Base-by-base conservation (phyloP, 2,888 invertebrate species). In the Meta bourneti region DNA sequence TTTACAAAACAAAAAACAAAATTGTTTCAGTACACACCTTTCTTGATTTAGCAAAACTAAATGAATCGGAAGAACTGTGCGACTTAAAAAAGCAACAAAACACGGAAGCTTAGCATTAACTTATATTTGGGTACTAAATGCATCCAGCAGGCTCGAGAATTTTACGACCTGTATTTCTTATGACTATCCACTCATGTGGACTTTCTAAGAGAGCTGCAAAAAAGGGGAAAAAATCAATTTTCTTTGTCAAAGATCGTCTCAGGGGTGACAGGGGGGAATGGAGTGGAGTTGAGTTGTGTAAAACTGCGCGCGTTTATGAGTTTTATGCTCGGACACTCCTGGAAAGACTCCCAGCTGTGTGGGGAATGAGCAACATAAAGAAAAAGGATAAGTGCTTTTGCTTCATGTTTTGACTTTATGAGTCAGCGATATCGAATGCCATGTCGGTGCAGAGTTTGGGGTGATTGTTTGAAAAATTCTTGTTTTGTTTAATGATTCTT, bases 261-360 rank as follows among this genome's bases (percentile, higher is more conserved):
- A 8, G n/a, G 49, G 13, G 77, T 7, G 0, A 8, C 7, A 8
- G 0, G 51, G 77, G 51, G 52, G 19, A 78, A 52, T 78, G 51
- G 16, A 11, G 61, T 16, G 16, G 61, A 61, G 61, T 61, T 61
- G 61, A 61, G 61, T 61, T 61, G 61, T 61, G 16, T 61, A 61
- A 84, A 84, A 84, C 75, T 75, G 48, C n/a, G 69, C 61, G 74
- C 74, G 75, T 88, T 88, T 88, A 88, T 79, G 88, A 54, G 74
- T 54, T 81, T 80, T 16, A 88, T 54, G 88, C 72, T 88, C 74
- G 72, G 80, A 88, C 80, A 88, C 88, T 79, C 72, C n/a, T 34
- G 61, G 72, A 88, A 88, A 80, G 71, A 16, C 72, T 49, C 16
- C 88, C 80, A 88, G 88, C 88, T 88, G 88, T 52, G 69, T n/a